Conservation (phyloP, 2,888 invertebrate genomes). For the Hoplodrina ambigua region DNA sequence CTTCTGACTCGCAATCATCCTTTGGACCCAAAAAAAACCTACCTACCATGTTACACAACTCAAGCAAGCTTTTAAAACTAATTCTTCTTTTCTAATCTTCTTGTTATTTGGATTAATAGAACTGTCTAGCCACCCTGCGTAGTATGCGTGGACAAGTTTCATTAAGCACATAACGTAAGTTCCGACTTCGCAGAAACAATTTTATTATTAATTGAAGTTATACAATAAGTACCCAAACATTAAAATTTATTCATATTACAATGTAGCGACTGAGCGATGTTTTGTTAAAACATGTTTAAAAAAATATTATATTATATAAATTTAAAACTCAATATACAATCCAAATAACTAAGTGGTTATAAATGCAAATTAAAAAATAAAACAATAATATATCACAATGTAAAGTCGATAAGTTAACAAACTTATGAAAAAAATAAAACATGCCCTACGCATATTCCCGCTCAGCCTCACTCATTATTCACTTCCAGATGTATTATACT, state of each 20-base stretch:
- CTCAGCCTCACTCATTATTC: constrained; percentile 45
- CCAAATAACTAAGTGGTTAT: constrained; percentile 60
- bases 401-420: constrained; percentile 60
- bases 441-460: constrained; percentile 37
- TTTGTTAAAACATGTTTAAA: constrained; percentile 49
- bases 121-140: constrained; percentile 31
- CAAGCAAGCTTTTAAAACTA: constrained; percentile 25
- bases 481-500: constrained; percentile 30
- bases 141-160: constrained; percentile 25
- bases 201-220: constrained; percentile 13
- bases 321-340: constrained; percentile 65
- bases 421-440: constrained; percentile 56
- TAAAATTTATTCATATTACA: constrained; percentile 25
- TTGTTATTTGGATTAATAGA: constrained; percentile 20
- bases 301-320: constrained; percentile 58
- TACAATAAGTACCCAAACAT: constrained; percentile 19
- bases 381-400: constrained; percentile 65
- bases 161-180: constrained; percentile 19
- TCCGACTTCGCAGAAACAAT: constrained; percentile 13
- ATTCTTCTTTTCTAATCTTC: constrained; percentile 17
- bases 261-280: constrained; percentile 44
- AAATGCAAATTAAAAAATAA: constrained; percentile 64
- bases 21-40: constrained; percentile 70
- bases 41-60: constrained; percentile 39
- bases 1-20: constrained; percentile 54